phyloP scores from a whole-genome alignment of 2,888 invertebrate genomes.

The Drosophila fulvimacula region DNA sequence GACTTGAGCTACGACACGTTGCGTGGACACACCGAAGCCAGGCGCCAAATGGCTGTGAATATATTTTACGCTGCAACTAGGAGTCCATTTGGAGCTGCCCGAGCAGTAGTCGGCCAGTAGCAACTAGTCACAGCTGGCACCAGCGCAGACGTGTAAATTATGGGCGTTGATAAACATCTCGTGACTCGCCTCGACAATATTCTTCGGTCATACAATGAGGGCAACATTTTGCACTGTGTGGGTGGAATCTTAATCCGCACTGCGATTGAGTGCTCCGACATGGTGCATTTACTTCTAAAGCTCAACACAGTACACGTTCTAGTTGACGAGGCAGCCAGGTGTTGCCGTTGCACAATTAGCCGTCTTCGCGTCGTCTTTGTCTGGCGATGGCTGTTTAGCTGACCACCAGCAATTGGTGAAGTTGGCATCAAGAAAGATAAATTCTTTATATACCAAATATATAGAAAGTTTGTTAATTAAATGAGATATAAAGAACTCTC shows the following conservation, averaged over 20 bases:
- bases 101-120: constrained; percentile 5
- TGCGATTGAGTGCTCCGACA: constrained; percentile 16
- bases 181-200: constrained; percentile 23
- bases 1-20: constrained; percentile 23
- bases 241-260: constrained; percentile 54
- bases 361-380: constrained; percentile 26
- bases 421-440: constrained; percentile 24
- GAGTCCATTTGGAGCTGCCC: constrained; percentile 24
- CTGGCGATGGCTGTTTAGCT: constrained; percentile 49
- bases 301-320: background rate
- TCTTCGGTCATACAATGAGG: constrained; percentile 21
- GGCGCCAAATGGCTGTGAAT: constrained; percentile 69
- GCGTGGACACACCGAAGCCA: constrained; percentile 70
- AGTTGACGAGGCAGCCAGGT: constrained; percentile 30
- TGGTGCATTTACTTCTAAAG: constrained; percentile 7
- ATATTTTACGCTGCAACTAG: constrained; percentile 22
- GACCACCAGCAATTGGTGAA: constrained; percentile 46
- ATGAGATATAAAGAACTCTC: no score
- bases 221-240: constrained; percentile 30
- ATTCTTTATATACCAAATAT: background rate
- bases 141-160: constrained; percentile 74
- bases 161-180: constrained; percentile 73
- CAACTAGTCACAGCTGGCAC: constrained; percentile 65
- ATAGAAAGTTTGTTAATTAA: no score
- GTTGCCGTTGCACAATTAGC: constrained; percentile 52